These are phyloP conservation scores for Leptinotarsa juncta DNA, from an alignment of 2,888 invertebrate species.

Conservation along the genomic window DNA sequence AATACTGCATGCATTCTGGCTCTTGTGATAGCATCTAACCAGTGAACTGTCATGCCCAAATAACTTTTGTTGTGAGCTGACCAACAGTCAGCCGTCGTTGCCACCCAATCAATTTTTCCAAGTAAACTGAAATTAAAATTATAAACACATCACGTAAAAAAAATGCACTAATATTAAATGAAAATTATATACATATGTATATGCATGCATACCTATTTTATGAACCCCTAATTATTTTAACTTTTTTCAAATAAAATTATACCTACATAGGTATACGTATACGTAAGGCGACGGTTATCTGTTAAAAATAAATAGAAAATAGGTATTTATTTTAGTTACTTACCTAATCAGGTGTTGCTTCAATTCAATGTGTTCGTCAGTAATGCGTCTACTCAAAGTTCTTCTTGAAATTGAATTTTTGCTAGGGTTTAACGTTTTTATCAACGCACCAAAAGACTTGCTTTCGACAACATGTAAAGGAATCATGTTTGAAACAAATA, in stretches of 20 bases:
- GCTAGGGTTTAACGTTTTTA: not conserved
- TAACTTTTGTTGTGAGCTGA: conserved; percentile 5
- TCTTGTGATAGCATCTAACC: conserved; percentile 1
- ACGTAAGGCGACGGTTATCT: conserved; percentile 1
- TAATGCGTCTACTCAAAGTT: conserved; percentile 1
- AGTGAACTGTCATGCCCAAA: conserved; percentile 3
- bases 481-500: conserved; percentile 5
- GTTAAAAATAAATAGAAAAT: conserved; percentile 1
- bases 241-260: conserved; percentile 3
- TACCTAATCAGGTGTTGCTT: conserved; percentile 5
- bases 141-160: not conserved
- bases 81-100: conserved; percentile 3
- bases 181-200: not conserved
- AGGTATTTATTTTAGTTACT: conserved; percentile 5
- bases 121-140: not conserved
- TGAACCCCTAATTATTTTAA: not conserved
- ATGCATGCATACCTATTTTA: conserved; percentile 2
- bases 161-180: not conserved
- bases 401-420: conserved; percentile 5
- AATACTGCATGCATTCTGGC: conserved; percentile 5
- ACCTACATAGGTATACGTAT: not conserved
- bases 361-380: conserved; percentile 3
- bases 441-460: conserved; percentile 1
- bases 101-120: not conserved
- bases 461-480: conserved; percentile 5